Percentiles rank a stretch among this genome's conserved stretches.
These are phyloP conservation scores for Pseudachorutes palmiensis DNA, from an alignment of 1,140 invertebrate species.

Conservation along the genomic window DNA sequence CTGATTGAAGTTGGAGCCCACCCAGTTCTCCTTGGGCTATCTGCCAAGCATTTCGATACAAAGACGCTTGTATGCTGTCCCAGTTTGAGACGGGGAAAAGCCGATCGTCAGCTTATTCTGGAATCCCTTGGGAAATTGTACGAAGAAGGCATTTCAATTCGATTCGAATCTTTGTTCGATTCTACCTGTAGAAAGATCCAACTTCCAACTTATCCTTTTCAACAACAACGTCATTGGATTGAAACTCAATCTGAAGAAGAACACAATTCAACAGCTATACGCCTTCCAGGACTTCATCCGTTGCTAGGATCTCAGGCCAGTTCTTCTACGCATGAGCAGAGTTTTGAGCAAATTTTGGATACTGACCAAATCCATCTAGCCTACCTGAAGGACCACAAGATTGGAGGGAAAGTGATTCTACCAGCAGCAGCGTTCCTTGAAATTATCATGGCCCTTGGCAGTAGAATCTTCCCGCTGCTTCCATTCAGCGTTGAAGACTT, in stretches of 20 bases:
- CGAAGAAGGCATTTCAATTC: slow-evolving; percentile 20
- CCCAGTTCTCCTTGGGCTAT: slow-evolving; percentile 17
- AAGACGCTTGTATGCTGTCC: slow-evolving; percentile 19
- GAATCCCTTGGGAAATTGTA: slow-evolving; percentile 18
- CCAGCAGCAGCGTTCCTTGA: slow-evolving; percentile 26
- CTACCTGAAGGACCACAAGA: slow-evolving; percentile 24
- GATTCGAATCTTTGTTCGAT: slow-evolving; percentile 8
- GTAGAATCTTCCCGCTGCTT: neutral
- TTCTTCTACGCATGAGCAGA: neutral
- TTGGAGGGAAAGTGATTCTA: slow-evolving; percentile 19
- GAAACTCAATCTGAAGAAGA: neutral
- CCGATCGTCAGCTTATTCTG: slow-evolving; percentile 18
- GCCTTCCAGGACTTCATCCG: slow-evolving; percentile 14
- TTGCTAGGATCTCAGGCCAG: slow-evolving; percentile 16
- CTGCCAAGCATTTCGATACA: slow-evolving; percentile 1
- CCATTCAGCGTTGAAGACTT: slow-evolving; percentile 21
- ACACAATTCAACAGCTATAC: slow-evolving; percentile 4
- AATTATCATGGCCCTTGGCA: slow-evolving; percentile 14
- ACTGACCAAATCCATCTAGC: slow-evolving; percentile 13
- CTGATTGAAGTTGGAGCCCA: slow-evolving; percentile 23
- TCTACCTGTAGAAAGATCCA: neutral
- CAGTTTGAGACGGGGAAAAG: slow-evolving; percentile 14
- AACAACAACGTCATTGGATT: slow-evolving; percentile 20
- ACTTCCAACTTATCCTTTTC: slow-evolving; percentile 26
- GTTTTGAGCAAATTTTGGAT: slow-evolving; percentile 15